Evolutionary conservation across 2,888 invertebrate genomes (phyloP).

Genomic region (Rosalia funebris): DNA sequence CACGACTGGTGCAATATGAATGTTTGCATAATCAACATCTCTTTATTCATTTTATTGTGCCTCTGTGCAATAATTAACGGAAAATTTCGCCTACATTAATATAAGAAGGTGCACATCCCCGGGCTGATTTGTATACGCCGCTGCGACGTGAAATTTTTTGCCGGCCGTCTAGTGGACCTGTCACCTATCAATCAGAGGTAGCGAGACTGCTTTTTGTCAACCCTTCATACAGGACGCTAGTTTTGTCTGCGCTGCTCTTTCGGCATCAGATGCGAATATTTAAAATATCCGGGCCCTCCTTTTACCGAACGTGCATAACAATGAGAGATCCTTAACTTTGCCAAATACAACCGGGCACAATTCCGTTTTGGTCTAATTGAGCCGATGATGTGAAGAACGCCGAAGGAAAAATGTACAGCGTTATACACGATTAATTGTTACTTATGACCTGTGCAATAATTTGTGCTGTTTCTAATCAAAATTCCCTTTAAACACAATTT

Average conservation of each 20-base stretch:
- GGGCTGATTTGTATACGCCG: conserved; percentile 15
- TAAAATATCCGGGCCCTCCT: conserved; percentile 59
- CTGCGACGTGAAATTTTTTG: conserved; percentile 54
- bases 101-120: not conserved
- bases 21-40: no score
- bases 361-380: not conserved
- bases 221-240: conserved; percentile 63
- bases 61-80: not conserved
- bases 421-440: no score
- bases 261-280: conserved; percentile 60
- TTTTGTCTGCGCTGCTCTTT: conserved; percentile 55
- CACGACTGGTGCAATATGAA: no score
- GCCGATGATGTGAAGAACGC: not conserved
- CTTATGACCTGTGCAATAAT: no score
- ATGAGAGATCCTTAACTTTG: conserved; percentile 39
- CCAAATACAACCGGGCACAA: not conserved
- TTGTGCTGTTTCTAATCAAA: no score
- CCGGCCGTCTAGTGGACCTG: conserved; percentile 62
- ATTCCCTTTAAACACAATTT: no score
- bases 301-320: conserved; percentile 53
- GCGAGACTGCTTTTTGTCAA: conserved; percentile 66
- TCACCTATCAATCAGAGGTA: conserved; percentile 65
- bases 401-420: no score
- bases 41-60: no score
- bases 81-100: not conserved